These are phyloP conservation scores for Prunella strophiata DNA, from an alignment of 2,797 vertebrate genomes.

Conservation along the genomic window DNA sequence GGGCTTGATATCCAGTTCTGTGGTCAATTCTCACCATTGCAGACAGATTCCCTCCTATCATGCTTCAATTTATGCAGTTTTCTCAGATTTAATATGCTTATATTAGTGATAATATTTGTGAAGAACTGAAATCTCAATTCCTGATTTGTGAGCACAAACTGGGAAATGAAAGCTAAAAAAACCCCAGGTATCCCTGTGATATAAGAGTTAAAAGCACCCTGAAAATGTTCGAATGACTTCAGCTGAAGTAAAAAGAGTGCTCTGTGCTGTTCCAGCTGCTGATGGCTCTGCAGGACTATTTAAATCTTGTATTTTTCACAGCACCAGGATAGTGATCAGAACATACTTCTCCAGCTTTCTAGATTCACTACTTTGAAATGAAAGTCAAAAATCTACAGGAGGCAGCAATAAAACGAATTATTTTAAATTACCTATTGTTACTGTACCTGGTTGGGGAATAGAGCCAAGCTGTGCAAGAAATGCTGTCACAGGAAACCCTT, in stretches of 20 bases:
- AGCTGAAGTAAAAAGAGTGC: constrained; percentile 3
- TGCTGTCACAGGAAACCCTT: constrained; percentile 47
- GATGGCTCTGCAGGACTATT: constrained; percentile 9
- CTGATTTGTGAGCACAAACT: background rate
- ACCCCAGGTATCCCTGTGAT: background rate
- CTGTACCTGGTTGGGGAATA: constrained; percentile 22
- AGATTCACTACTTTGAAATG: constrained; percentile 16
- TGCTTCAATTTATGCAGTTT: background rate
- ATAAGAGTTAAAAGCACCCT: constrained; percentile 47
- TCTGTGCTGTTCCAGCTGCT: constrained; percentile 19
- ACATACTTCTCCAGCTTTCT: background rate
- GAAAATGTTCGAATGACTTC: background rate
- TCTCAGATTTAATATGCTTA: background rate
- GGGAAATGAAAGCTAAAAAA: background rate
- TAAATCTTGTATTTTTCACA: constrained; percentile 40
- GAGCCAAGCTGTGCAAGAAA: constrained; percentile 38
- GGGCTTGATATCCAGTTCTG: background rate
- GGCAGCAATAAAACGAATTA: constrained; percentile 49
- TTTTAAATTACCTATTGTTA: constrained; percentile 48
- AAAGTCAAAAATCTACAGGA: constrained; percentile 46
- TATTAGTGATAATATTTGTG: background rate
- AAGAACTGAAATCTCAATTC: background rate
- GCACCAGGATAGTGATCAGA: constrained; percentile 18
- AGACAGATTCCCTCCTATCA: background rate
- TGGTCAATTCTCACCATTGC: background rate